Evolutionary conservation across 1,140 invertebrate genomes (phyloP).

Genomic region (Saccostrea cuccullata): DNA sequence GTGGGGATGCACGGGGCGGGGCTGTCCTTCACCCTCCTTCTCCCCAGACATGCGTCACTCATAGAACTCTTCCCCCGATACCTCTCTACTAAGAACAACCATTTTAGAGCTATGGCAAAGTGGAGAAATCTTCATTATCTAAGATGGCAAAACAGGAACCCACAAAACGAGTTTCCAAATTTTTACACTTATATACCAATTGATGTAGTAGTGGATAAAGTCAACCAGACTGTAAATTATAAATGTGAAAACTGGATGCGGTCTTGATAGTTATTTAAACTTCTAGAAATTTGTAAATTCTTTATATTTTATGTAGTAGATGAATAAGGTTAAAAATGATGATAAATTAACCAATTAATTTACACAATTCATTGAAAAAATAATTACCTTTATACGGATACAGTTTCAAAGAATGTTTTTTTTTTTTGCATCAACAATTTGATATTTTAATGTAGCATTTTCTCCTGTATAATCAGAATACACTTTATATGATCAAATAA

Average conservation of each 20-base stretch:
- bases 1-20: conserved; percentile 98
- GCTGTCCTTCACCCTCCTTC: conserved; percentile 93
- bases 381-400: not conserved
- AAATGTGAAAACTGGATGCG: not conserved
- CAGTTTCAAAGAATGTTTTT: no score
- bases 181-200: conserved; percentile 64
- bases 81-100: conserved; percentile 59
- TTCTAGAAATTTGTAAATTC: no score
- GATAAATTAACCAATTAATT: not conserved
- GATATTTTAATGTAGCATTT: no score
- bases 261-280: not conserved
- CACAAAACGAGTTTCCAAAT: conserved; percentile 59
- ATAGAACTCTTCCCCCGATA: conserved; percentile 89
- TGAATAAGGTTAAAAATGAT: not conserved
- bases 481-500: no score
- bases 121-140: conserved; percentile 71
- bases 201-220: conserved; percentile 33
- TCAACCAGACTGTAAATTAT: conserved; percentile 26
- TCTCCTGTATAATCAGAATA: no score
- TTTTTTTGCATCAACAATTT: no score
- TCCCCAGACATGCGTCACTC: conserved; percentile 95
- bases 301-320: no score
- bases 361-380: not conserved
- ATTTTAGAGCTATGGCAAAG: conserved; percentile 70
- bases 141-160: conserved; percentile 70